Evolutionary conservation across 2,113 vertebrate species (phyloP), one percentile per base, ranked within the genome.

Genomic region (Poicephalus gulielmi): DNA sequence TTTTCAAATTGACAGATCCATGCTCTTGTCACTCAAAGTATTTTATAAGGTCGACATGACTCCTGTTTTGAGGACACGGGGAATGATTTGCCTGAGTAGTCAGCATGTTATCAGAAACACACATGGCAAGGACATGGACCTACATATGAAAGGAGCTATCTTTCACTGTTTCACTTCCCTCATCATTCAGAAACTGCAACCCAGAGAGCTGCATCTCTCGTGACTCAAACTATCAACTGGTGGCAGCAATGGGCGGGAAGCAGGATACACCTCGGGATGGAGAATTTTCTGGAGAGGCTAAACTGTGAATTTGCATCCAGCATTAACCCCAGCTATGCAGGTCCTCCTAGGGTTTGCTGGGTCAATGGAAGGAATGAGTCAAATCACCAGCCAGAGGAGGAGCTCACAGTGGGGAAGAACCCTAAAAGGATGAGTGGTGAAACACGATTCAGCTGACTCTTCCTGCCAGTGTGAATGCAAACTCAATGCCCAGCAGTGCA

Each of bases 221-320:
- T 7, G 28, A 10, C 24, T 74, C 4, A 27, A 49, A 33, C n/a
- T 27, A 41, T 30, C 46, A 33, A 9, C 43, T 50, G 27, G 37
- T 63, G 77, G 62, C 71, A 86, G 67, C 30, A 46, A 67, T 30
- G 82, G 77, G 18, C 43, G 33, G n/a, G 25, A 35, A 47, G 18
- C 0, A 1, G 13, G 23, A 10, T 8, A 17, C 8, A 31, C 31
- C 7, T 1, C 1, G 46, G 23, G 53, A 92, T 20, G n/a, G 44
- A 31, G 12, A 30, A 6, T 47, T 77, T 84, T 59, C 60, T 35
- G 43, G 69, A 81, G 41, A 39, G 43, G 20, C 17, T 73, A 13
- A 81, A 47, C 24, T 35, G 19, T n/a, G 53, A 20, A 41, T 82
- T n/a, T 64, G 18, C 24, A 31, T 67, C 52, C n/a, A 64, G 23